Percentiles rank a stretch among this genome's conserved stretches.
Evolutionary conservation across 2,113 vertebrate species (phyloP).

Genomic region (Pelecanus crispus): DNA sequence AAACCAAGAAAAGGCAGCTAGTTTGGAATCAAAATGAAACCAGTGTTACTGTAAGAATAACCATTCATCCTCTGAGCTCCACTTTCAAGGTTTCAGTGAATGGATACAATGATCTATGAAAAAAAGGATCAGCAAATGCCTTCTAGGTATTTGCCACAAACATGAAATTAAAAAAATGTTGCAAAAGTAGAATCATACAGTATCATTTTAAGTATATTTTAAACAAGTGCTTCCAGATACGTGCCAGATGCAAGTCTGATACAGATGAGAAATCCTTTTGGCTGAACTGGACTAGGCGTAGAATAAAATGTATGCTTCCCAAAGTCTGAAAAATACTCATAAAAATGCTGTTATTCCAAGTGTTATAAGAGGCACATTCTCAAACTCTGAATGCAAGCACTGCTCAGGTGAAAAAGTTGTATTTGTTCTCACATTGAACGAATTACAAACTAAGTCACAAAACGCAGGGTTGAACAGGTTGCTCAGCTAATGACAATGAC

Average conservation of each 20-base stretch:
- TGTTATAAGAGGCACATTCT: not conserved
- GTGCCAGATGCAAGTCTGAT: not conserved
- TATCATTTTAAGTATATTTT: not conserved
- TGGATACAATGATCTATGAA: fast-evolving
- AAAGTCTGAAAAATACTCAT: not conserved
- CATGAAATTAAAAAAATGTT: not conserved
- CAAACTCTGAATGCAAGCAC: not conserved
- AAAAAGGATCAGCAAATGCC: not conserved
- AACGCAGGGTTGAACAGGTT: not conserved
- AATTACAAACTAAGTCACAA: not conserved
- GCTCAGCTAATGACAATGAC: not conserved
- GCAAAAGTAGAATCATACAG: not conserved
- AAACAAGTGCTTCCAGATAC: not conserved
- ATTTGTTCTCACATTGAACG: not conserved
- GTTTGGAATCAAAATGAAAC: not conserved
- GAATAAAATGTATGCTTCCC: not conserved
- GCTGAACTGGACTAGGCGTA: not conserved
- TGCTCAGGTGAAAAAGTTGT: not conserved
- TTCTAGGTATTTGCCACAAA: not conserved
- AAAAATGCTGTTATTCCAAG: too few species aligned
- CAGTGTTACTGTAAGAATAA: not conserved
- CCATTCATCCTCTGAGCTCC: not conserved
- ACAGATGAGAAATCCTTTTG: not conserved
- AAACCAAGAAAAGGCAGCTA: not conserved
- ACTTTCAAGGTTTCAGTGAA: not conserved